These are phyloP conservation scores for Charina bottae DNA, from an alignment of 2,113 vertebrate species.

Conservation along the genomic window DNA sequence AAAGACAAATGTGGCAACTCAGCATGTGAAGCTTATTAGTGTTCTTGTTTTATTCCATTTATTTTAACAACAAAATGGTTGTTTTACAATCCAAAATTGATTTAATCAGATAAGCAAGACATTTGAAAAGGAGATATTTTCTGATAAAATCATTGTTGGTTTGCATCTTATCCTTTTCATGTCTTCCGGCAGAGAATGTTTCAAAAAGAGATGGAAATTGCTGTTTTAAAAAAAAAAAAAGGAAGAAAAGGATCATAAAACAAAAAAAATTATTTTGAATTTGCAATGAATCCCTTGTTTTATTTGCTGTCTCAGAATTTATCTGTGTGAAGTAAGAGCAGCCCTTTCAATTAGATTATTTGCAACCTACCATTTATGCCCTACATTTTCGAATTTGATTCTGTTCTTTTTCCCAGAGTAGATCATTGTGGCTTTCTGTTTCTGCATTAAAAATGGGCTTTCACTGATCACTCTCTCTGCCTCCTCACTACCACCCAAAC, in stretches of 20 bases:
- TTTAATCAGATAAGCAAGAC: not conserved
- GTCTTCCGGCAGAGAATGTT: conserved; percentile 64
- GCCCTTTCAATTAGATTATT: conserved; percentile 39
- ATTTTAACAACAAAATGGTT: not conserved
- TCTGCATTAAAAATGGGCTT: not conserved
- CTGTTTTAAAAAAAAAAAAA: too few relatives aligned
- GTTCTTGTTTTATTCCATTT: conserved; percentile 28
- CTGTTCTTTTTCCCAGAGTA: not conserved
- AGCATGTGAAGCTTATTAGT: not conserved
- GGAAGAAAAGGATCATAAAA: conserved; percentile 62
- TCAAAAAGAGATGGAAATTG: conserved; percentile 46
- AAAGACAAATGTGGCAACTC: not conserved
- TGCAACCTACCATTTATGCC: conserved; percentile 15
- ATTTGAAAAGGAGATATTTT: conserved; percentile 40
- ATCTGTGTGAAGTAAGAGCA: conserved; percentile 42
- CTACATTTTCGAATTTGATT: not conserved
- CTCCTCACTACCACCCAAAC: not conserved
- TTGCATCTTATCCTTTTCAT: conserved; percentile 46
- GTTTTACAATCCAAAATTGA: conserved; percentile 8
- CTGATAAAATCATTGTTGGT: conserved; percentile 51
- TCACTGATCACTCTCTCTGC: not conserved
- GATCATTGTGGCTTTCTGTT: not conserved
- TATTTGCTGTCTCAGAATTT: conserved; percentile 58
- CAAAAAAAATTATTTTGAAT: conserved; percentile 44
- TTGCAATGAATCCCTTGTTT: conserved; percentile 51